Percentiles rank a stretch among this genome's conserved stretches.
phyloP scores from a whole-genome alignment of 2,888 invertebrate genomes.

The Pocota personata region DNA sequence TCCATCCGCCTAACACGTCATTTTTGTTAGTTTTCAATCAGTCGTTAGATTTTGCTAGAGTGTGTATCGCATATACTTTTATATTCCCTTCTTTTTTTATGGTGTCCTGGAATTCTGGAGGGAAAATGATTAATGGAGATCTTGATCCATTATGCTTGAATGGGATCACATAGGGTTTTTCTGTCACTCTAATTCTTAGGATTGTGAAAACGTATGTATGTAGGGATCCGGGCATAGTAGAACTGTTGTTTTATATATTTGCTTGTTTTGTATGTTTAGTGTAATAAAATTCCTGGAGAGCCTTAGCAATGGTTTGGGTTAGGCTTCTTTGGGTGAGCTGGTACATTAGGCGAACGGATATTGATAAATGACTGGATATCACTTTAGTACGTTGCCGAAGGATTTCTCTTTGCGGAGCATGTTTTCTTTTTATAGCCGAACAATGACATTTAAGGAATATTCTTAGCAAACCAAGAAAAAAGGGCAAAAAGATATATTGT shows the following conservation, averaged over 20 bases:
- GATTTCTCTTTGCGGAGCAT: neutral
- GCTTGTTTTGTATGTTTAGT: constrained; percentile 11
- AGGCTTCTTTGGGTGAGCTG: constrained; percentile 4
- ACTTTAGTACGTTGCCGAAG: constrained; percentile 8
- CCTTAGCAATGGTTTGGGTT: constrained; percentile 3
- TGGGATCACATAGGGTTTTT: constrained; percentile 38
- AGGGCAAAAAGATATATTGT: constrained; percentile 3
- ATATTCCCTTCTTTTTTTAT: neutral
- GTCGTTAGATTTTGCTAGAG: neutral
- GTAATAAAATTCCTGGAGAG: constrained; percentile 5
- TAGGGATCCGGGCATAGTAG: neutral
- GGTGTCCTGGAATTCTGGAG: constrained; percentile 10
- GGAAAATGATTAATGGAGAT: constrained; percentile 44
- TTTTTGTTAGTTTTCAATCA: constrained; percentile 39
- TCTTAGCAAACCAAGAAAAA: neutral
- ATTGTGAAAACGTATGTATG: neutral
- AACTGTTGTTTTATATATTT: constrained; percentile 2
- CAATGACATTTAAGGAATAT: constrained; percentile 18
- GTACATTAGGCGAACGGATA: constrained; percentile 21
- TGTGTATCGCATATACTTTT: constrained; percentile 7
- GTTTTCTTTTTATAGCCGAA: constrained; percentile 26
- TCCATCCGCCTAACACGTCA: neutral
- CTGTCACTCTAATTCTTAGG: constrained; percentile 33
- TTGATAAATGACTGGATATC: constrained; percentile 41
- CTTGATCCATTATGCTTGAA: constrained; percentile 44